phyloP scores from a whole-genome alignment of 2,113 vertebrate species.

The Polyodon spathula region DNA sequence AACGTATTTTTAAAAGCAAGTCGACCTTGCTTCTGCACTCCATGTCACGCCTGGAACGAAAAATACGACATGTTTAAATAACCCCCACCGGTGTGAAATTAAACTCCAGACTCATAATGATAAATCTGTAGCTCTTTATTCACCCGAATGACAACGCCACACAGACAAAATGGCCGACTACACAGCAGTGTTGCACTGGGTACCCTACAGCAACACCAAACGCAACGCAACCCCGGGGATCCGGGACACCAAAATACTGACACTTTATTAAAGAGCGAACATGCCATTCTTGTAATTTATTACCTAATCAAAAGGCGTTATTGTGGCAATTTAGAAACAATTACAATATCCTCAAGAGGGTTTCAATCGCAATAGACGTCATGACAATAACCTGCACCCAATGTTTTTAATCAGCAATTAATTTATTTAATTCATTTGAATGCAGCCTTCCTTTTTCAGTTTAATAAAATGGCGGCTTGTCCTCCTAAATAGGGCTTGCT shows the following conservation, averaged over 20 bases:
- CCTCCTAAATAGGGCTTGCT: constrained; percentile 32
- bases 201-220: not conserved
- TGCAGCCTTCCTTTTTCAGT: constrained; percentile 42
- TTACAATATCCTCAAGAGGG: too few species aligned
- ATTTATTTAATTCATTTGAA: constrained; percentile 36
- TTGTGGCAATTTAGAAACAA: too few species aligned
- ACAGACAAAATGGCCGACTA: constrained; percentile 40
- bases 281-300: too few species aligned
- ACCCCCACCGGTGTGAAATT: not conserved
- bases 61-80: not conserved
- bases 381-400: constrained; percentile 39
- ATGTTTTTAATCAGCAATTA: constrained; percentile 38
- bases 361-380: too few species aligned
- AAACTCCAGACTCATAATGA: not conserved
- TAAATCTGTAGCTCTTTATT: not conserved
- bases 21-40: too few species aligned
- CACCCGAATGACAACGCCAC: constrained; percentile 17
- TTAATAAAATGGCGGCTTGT: constrained; percentile 68
- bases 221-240: not conserved
- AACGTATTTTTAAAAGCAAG: too few species aligned
- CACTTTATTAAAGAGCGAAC: too few species aligned
- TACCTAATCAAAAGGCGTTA: too few species aligned
- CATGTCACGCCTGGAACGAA: too few species aligned
- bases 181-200: constrained; percentile 2
- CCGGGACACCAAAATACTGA: too few species aligned